phyloP scores from a whole-genome alignment of 2,888 invertebrate species.

The Apamea epomidion region DNA sequence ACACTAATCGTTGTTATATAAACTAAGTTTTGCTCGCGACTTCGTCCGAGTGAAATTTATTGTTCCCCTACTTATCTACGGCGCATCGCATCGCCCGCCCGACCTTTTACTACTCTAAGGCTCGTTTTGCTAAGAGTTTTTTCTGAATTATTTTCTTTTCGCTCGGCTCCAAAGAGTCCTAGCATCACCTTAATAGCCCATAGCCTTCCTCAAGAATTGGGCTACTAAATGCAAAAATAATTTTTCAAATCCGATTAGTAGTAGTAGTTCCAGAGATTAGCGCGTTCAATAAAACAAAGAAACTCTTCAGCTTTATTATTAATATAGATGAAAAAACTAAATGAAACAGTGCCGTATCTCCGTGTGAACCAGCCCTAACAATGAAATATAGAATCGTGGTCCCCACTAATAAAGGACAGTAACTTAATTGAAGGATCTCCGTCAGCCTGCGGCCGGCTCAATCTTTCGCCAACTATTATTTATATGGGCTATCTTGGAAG shows the following conservation, averaged over 20 bases:
- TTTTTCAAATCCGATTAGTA: no score
- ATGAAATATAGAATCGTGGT: conserved; percentile 62
- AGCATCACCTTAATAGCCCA: not conserved
- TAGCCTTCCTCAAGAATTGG: not conserved
- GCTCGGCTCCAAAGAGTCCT: not conserved
- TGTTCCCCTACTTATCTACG: no score
- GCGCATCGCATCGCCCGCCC: no score
- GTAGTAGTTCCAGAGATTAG: not conserved
- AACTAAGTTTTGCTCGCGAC: not conserved
- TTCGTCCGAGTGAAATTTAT: no score
- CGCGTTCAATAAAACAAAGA: not conserved
- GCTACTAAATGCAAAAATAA: not conserved
- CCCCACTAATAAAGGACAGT: conserved; percentile 64
- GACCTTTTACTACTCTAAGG: no score
- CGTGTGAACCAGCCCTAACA: conserved; percentile 44
- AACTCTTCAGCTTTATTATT: not conserved
- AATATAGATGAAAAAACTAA: not conserved
- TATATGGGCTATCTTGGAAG: conserved; percentile 58
- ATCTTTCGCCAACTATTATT: conserved; percentile 66
- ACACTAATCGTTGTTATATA: not conserved
- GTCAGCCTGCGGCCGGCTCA: conserved; percentile 46
- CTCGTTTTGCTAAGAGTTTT: no score
- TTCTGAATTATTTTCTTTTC: no score
- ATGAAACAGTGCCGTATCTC: not conserved
- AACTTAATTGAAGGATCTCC: conserved; percentile 65